Evolutionary conservation across 2,113 vertebrate species (phyloP), one percentile per base, ranked within the genome.

Genomic region (Tretioscincus oriximinensis): DNA sequence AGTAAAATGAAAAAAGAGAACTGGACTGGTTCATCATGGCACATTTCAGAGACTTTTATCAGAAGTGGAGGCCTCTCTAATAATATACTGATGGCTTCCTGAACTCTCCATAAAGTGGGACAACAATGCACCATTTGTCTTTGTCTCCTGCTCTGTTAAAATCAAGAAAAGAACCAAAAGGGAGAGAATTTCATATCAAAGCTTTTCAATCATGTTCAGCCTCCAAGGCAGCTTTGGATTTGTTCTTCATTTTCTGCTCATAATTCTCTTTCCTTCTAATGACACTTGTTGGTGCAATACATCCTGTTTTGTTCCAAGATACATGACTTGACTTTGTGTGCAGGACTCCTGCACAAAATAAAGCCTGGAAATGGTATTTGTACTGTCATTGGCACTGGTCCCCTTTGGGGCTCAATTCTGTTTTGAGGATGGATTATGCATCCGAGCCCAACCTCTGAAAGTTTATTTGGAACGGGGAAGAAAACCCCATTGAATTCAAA

Each of bases 191-290:
- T 63, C 65, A 76, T 61, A 69, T 61, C 73, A 22, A 71, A 69
- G 66, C 20, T 47, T 9, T 76, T 76, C 80, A 69, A 49, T 82
- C 73, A 49, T 68, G 76, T 66, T 61, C 58, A 49, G 35, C 73
- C 73, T 82, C 22, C 45, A 69, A 76, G 51, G 26, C 47, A 76
- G 47, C 21, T 82, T 81, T 81, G 65, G 69, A 68, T 81, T 70
- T 76, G 66, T 82, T 80, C 78, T 80, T 22, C 28, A 69, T 45
- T 82, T 76, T 51, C 54, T 70, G 31, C 58, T 60, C 47, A 58
- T 18, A 58, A 60, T 73, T 64, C n/a, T 73, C 63, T 73, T 74
- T 81, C 28, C 28, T 35, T 67, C 45, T 66, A 41, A 14, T 6
- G 69, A 26, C 49, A 28, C 69, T 78, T 74, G 64, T 69, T 61